Evolutionary conservation across 2,797 vertebrate genomes (phyloP).

Genomic region (Hemitrygon akajei): DNA sequence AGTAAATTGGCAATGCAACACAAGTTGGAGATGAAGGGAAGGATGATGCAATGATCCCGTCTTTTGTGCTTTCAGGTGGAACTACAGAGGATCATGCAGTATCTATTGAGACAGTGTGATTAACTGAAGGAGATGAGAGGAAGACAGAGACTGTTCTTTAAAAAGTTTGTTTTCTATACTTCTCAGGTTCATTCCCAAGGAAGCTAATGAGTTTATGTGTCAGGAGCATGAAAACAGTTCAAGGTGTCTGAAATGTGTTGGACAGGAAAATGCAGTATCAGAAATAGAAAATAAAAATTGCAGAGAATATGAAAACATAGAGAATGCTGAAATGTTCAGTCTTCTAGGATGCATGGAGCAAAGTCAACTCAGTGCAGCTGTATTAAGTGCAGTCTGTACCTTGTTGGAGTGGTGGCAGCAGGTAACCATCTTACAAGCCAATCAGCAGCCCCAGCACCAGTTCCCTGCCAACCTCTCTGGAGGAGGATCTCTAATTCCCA

Average conservation of each 20-base stretch:
- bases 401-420: background rate
- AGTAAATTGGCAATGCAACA: too few species aligned
- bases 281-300: too few species aligned
- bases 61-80: background rate
- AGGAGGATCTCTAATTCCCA: background rate
- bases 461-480: background rate
- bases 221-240: background rate
- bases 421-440: too few species aligned
- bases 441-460: too few species aligned
- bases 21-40: too few species aligned
- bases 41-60: background rate
- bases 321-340: too few species aligned
- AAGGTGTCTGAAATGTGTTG: background rate
- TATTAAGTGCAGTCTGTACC: background rate
- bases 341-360: too few species aligned
- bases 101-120: background rate
- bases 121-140: background rate
- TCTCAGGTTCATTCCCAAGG: background rate
- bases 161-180: background rate
- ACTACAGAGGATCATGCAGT: background rate
- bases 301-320: too few species aligned
- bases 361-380: too few species aligned
- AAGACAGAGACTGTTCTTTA: background rate
- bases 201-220: background rate
- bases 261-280: background rate